Evolutionary conservation across 2,113 vertebrate genomes (phyloP).

Genomic region (Nesoenas mayeri): DNA sequence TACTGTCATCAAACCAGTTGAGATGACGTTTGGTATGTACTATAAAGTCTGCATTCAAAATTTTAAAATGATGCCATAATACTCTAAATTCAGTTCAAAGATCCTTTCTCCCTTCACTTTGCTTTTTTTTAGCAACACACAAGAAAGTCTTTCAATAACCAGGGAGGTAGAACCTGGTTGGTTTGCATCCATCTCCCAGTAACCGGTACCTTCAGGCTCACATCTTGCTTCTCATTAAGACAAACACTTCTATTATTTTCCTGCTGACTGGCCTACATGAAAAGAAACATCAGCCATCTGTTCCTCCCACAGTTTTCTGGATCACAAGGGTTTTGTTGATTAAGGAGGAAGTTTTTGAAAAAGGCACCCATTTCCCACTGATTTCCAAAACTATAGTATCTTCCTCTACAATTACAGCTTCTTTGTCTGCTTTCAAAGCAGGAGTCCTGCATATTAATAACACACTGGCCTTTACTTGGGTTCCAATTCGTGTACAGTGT

Average conservation of each 20-base stretch:
- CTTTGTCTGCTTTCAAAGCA: not conserved
- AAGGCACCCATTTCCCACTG: not conserved
- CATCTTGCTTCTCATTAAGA: conserved; percentile 13
- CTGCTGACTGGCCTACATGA: not conserved
- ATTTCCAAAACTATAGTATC: not conserved
- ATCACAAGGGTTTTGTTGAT: conserved; percentile 22
- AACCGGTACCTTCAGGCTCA: conserved; percentile 14
- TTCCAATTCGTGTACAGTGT: rapidly evolving
- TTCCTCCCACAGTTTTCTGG: conserved; percentile 15
- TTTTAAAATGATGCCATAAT: not conserved
- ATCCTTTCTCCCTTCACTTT: not conserved
- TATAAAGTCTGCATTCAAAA: not conserved
- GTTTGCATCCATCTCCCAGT: not conserved
- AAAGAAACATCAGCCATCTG: conserved; percentile 58
- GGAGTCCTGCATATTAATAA: not conserved
- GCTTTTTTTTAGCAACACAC: not conserved
- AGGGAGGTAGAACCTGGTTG: not conserved
- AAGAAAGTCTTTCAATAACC: not conserved
- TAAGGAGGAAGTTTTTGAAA: conserved; percentile 12
- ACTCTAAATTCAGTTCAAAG: not conserved
- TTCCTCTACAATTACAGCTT: not conserved
- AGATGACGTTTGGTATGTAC: not conserved
- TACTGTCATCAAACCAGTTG: not conserved
- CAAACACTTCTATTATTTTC: not conserved
- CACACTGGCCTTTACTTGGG: not conserved